Percentiles rank a stretch among this genome's conserved stretches.
phyloP scores from a whole-genome alignment of 2,113 vertebrate species.

The Albula goreensis region DNA sequence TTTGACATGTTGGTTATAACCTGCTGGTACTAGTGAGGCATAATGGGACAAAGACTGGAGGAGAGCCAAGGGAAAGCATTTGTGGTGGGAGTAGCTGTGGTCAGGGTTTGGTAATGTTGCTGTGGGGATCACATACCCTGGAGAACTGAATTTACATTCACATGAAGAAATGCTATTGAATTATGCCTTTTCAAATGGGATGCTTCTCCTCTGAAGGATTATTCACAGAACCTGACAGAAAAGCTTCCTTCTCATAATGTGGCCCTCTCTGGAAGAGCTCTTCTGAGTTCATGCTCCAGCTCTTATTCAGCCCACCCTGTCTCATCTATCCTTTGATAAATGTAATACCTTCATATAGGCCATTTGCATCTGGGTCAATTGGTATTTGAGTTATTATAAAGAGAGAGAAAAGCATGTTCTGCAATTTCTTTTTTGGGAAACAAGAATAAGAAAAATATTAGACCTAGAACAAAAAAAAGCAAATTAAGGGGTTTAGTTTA shows the following conservation, averaged over 20 bases:
- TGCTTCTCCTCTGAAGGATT: neutral
- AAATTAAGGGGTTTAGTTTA: neutral
- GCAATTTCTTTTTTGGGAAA: neutral
- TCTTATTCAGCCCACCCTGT: neutral
- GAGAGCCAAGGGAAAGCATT: neutral
- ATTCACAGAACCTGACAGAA: neutral
- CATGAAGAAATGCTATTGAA: neutral
- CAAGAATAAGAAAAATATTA: neutral
- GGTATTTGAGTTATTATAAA: neutral
- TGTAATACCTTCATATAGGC: neutral
- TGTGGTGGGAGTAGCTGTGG: neutral
- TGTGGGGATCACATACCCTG: neutral
- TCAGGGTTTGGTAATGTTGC: neutral
- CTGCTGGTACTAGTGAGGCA: neutral
- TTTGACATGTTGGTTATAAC: neutral
- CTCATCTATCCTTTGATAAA: neutral
- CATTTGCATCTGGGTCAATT: constrained; percentile 4
- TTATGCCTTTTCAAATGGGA: neutral
- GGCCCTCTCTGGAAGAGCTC: neutral
- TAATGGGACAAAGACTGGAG: neutral
- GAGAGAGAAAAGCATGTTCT: neutral
- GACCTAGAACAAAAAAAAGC: neutral
- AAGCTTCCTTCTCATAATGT: neutral
- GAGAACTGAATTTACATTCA: neutral
- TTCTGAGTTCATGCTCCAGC: neutral